Evolutionary conservation across 2,113 vertebrate genomes (phyloP).

Genomic region (Peromyscus leucopus): DNA sequence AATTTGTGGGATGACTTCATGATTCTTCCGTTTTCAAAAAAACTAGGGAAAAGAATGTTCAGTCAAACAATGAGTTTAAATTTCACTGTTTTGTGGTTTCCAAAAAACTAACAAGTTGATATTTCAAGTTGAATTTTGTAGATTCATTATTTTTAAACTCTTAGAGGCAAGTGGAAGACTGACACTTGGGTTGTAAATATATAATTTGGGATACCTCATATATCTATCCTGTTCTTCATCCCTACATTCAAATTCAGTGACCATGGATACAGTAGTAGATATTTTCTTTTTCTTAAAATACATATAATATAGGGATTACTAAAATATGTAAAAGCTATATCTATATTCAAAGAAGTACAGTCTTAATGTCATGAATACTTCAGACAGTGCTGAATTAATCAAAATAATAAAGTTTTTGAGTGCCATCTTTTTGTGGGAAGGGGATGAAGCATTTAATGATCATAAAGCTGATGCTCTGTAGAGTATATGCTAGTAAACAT

Average conservation of each 20-base stretch:
- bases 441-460: conserved; percentile 61
- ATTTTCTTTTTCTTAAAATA: conserved; percentile 21
- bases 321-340: conserved; percentile 50
- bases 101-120: neutral
- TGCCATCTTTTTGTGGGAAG: conserved; percentile 18
- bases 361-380: conserved; percentile 52
- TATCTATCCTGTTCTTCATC: neutral
- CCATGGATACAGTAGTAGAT: neutral
- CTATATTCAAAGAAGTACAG: conserved; percentile 17
- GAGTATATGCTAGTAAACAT: neutral
- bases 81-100: neutral
- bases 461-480: conserved; percentile 54
- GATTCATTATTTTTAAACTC: conserved; percentile 35
- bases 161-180: neutral
- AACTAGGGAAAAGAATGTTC: neutral
- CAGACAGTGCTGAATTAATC: conserved; percentile 56
- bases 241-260: neutral
- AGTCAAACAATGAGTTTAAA: neutral
- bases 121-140: conserved; percentile 1
- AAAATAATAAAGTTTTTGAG: conserved; percentile 59
- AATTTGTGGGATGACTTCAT: neutral
- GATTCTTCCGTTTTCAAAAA: conserved; percentile 37
- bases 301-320: conserved; percentile 40
- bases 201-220: neutral
- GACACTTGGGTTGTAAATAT: neutral